Evolutionary conservation across 2,113 vertebrate genomes (phyloP).

Genomic region (Strix aluco): DNA sequence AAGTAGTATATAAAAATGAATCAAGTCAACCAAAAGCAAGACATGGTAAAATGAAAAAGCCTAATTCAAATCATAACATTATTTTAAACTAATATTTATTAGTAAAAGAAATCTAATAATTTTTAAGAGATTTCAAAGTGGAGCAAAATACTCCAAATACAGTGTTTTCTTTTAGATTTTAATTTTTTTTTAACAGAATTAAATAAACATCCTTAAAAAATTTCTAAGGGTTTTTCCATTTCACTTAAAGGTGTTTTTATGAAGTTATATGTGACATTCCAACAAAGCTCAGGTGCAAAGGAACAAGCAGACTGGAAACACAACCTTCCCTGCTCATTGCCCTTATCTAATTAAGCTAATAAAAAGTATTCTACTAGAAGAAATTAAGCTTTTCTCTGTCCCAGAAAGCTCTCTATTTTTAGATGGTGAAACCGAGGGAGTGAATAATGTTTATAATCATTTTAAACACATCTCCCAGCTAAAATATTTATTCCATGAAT

Average conservation of each 20-base stretch:
- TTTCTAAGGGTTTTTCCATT: neutral
- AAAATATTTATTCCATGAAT: neutral
- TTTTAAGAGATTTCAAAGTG: neutral
- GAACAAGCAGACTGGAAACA: neutral
- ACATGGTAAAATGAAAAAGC: neutral
- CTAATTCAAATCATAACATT: neutral
- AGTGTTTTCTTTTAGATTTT: neutral
- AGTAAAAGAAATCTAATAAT: neutral
- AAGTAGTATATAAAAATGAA: neutral
- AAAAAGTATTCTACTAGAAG: neutral
- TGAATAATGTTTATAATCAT: neutral
- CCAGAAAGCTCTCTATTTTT: conserved; percentile 40
- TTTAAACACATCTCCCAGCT: neutral
- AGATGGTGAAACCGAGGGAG: neutral
- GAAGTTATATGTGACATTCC: neutral
- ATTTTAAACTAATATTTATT: neutral
- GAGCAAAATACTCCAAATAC: neutral
- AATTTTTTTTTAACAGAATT: neutral
- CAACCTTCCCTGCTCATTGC: neutral
- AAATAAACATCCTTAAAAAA: neutral
- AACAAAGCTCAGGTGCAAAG: neutral
- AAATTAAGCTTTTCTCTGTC: neutral
- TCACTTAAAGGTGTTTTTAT: neutral
- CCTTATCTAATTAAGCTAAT: conserved; percentile 12
- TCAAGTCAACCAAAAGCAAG: neutral